Conservation (phyloP, 2,113 vertebrate genomes). For the Erinaceus europaeus region DNA sequence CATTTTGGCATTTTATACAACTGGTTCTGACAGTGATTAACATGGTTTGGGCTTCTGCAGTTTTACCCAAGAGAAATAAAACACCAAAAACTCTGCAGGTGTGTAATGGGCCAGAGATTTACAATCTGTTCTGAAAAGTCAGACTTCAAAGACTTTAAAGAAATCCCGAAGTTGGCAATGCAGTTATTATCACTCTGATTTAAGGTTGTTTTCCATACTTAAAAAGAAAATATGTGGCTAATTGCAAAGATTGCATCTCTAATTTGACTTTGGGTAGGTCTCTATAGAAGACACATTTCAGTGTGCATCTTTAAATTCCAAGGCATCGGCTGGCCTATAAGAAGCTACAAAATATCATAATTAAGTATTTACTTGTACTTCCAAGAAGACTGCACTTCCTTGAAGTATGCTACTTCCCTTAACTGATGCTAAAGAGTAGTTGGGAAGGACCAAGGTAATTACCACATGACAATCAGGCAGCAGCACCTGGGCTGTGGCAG, state of each 20-base stretch:
- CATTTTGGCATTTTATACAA: constrained; percentile 88
- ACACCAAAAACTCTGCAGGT: constrained; percentile 87
- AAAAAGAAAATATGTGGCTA: constrained; percentile 61
- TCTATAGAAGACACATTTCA: constrained; percentile 12
- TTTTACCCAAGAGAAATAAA: constrained; percentile 88
- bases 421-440: constrained; percentile 65
- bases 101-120: constrained; percentile 90
- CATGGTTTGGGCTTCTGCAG: constrained; percentile 84
- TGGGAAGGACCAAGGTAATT: constrained; percentile 75
- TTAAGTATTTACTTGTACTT: constrained; percentile 71
- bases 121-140: constrained; percentile 91
- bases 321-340: neutral
- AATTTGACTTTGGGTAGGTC: constrained; percentile 20
- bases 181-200: constrained; percentile 71
- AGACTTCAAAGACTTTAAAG: constrained; percentile 85
- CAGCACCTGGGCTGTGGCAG: constrained; percentile 75
- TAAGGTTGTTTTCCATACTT: constrained; percentile 77
- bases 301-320: neutral
- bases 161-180: constrained; percentile 81
- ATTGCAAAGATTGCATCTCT: constrained; percentile 74
- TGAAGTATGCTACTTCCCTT: constrained; percentile 67
- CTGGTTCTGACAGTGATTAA: constrained; percentile 92
- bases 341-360: constrained; percentile 57
- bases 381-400: constrained; percentile 75
- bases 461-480: constrained; percentile 80